Evolutionary conservation across 1,140 invertebrate species (phyloP).

Genomic region (Phenacoccus solenopsis): DNA sequence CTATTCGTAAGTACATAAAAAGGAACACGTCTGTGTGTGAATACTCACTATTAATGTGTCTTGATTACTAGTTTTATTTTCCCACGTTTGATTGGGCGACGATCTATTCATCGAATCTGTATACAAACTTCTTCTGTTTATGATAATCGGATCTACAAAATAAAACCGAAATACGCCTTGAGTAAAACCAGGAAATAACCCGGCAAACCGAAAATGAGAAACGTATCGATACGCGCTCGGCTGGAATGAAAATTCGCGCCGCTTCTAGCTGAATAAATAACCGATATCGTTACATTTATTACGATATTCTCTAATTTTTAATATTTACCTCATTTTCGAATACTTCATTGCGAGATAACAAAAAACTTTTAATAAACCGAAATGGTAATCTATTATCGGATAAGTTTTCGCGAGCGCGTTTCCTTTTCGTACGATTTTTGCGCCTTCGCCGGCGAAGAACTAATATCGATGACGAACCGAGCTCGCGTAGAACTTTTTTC

Average conservation of each 20-base stretch:
- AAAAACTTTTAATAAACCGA: not conserved
- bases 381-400: not conserved
- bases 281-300: not conserved
- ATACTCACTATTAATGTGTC: not conserved
- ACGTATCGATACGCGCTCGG: not conserved
- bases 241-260: not conserved
- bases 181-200: too few relatives aligned
- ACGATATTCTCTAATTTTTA: not conserved
- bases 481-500: not conserved
- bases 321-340: not conserved
- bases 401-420: not conserved
- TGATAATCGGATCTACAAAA: not conserved
- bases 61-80: not conserved
- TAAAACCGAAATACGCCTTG: too few relatives aligned
- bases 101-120: not conserved
- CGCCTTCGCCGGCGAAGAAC: not conserved
- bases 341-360: not conserved
- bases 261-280: not conserved
- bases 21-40: too few relatives aligned
- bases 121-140: not conserved
- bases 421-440: too few relatives aligned
- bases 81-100: not conserved
- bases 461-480: not conserved
- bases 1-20: not conserved
- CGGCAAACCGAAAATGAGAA: too few relatives aligned